Evolutionary conservation across 2,888 invertebrate genomes (phyloP), one percentile per base, ranked within the genome.

Genomic region (Mesoligia furuncula): DNA sequence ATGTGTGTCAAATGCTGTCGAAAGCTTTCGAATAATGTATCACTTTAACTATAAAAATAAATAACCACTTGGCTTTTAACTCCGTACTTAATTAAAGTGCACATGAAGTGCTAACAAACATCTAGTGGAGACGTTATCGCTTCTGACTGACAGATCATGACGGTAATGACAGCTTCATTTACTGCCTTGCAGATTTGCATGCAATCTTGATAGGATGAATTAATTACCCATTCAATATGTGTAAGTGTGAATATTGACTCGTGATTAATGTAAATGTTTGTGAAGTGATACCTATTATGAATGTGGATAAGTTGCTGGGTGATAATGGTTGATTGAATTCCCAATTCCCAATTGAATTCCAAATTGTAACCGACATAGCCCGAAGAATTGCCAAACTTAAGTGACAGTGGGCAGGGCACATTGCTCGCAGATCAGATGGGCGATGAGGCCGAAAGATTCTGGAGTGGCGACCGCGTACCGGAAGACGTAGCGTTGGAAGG

Each of bases 121-220:
- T 70, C 17, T 31, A 59, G 57, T 31, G 31, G 31, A 31, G 31
- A 71, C 45, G 27, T 62, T 61, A 66, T 39, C 66, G 24, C 48
- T 36, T 70, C 66, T 61, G 65, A 73, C 69, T 51, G 74, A 68
- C 70, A 45, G 27, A 57, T 67, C 72, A 78, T 65, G 78, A 61
- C n/a, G 36, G 7, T 61, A 42, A 57, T 74, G 83, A 79, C 74
- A 83, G 83, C 48, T 70, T 79, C 67, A 68, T 83, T 79, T 57
- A 67, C 61, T 31, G 31, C 27, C 27, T 61, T 8, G 51, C 27
- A 57, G 13, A 73, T 83, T 39, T 62, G 20, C 51, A 59, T 31
- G 27, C 17, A 36, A 54, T 45, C 67, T 67, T 67, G 62, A 68
- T n/a, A 51, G 31, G 7, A 68, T 64, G 20, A 45, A 57, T 57